Evolutionary conservation across 1,140 invertebrate genomes (phyloP).

Genomic region (Marisa cornuarietis): DNA sequence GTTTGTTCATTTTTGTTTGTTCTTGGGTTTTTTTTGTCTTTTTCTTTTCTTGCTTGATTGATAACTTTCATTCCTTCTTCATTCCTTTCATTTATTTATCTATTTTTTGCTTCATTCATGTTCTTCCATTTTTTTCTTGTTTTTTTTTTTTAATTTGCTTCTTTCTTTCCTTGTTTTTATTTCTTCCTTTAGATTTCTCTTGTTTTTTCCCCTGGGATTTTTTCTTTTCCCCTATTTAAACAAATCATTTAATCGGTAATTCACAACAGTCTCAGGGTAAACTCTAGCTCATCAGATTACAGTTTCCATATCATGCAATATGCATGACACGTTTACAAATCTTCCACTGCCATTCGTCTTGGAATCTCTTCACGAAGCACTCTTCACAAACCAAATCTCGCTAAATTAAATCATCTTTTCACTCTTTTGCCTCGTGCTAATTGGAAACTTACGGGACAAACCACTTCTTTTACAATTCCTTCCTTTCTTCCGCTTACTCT

Average conservation of each 20-base stretch:
- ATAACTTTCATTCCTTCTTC: conserved; percentile 6
- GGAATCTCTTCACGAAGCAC: too few relatives aligned
- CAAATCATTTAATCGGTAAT: too few relatives aligned
- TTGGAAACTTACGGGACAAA: too few relatives aligned
- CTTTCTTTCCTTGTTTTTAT: neutral
- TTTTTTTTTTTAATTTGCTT: neutral
- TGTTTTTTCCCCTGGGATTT: neutral
- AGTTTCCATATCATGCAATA: neutral
- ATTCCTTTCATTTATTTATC: conserved; percentile 1
- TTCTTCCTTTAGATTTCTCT: neutral
- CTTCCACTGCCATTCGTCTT: neutral
- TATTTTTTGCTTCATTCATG: neutral
- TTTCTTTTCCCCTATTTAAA: neutral
- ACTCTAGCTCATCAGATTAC: neutral
- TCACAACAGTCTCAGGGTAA: neutral
- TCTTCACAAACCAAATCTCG: neutral
- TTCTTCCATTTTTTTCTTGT: neutral
- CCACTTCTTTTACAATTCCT: too few relatives aligned
- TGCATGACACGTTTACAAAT: neutral
- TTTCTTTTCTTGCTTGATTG: neutral
- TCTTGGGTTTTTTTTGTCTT: neutral
- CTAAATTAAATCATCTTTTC: neutral
- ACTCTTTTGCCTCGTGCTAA: too few relatives aligned
- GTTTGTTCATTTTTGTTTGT: neutral
- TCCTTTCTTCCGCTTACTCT: too few relatives aligned